These are phyloP conservation scores for Sebastes steindachneri DNA, from an alignment of 2,797 vertebrate genomes.

Conservation along the genomic window DNA sequence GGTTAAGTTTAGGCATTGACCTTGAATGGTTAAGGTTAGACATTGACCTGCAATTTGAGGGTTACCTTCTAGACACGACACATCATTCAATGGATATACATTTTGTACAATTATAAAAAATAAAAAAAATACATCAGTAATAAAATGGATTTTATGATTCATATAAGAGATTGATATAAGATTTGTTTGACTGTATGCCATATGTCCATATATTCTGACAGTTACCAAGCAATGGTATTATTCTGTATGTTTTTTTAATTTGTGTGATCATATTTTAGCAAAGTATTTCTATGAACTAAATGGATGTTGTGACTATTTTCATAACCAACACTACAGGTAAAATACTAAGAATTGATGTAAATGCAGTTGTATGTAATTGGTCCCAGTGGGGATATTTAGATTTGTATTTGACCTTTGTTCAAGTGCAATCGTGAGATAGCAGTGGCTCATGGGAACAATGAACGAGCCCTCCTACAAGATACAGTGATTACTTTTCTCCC, in stretches of 20 bases:
- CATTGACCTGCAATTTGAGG: too few relatives aligned
- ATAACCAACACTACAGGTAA: background rate
- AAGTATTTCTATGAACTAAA: background rate
- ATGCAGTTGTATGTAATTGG: background rate
- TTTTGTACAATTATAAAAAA: background rate
- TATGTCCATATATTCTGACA: background rate
- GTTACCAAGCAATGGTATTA: background rate
- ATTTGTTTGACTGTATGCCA: background rate
- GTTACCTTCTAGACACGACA: too few relatives aligned
- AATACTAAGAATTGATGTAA: background rate
- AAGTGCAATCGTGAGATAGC: background rate
- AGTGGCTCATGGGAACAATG: too few relatives aligned
- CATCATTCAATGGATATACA: background rate
- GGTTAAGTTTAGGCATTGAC: too few relatives aligned
- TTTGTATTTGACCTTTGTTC: background rate
- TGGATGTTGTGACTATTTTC: background rate
- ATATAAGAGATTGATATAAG: background rate
- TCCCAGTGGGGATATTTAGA: background rate
- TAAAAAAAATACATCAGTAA: too few relatives aligned
- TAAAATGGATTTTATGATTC: background rate
- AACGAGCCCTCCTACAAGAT: too few relatives aligned
- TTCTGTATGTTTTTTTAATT: background rate
- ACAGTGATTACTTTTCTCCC: background rate
- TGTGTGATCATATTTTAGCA: background rate
- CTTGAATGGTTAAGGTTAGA: too few relatives aligned